A percentile compares a stretch with the other conserved stretches of the same genome.
Evolutionary conservation across 2,888 invertebrate genomes (phyloP).

Genomic region (Brenthis hecate): DNA sequence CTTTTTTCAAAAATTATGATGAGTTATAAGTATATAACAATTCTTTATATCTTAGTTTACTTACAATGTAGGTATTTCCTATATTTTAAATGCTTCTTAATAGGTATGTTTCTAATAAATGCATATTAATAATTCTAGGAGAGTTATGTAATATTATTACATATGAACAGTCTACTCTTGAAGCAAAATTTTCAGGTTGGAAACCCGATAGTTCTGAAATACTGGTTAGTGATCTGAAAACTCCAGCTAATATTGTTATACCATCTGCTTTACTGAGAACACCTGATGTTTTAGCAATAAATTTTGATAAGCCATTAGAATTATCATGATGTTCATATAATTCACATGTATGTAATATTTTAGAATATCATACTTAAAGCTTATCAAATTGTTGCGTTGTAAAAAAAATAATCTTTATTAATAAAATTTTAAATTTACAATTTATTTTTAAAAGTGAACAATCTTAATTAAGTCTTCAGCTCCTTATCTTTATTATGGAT

Average conservation of each 20-base stretch:
- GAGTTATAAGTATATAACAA: too few species aligned
- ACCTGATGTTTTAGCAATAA: slow-evolving; percentile 63
- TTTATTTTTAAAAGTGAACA: too few species aligned
- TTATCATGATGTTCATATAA: not conserved
- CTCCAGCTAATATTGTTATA: slow-evolving; percentile 58
- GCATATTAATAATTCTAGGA: slow-evolving; percentile 48
- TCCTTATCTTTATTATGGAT: too few species aligned
- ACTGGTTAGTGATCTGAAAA: slow-evolving; percentile 59
- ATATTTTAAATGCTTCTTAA: too few species aligned
- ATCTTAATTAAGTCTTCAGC: too few species aligned
- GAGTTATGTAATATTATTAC: slow-evolving; percentile 62
- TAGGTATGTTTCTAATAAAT: too few species aligned
- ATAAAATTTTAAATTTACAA: too few species aligned
- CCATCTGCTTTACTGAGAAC: slow-evolving; percentile 61
- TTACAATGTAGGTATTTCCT: too few species aligned
- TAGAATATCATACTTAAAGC: not conserved
- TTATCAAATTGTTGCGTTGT: not conserved
- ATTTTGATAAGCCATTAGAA: slow-evolving; percentile 49
- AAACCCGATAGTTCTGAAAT: slow-evolving; percentile 63
- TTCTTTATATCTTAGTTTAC: too few species aligned
- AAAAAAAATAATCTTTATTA: not conserved
- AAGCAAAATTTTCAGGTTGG: slow-evolving; percentile 63
- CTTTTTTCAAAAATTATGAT: too few species aligned
- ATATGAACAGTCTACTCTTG: slow-evolving; percentile 60
- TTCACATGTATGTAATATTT: not conserved